Evolutionary conservation across 2,113 vertebrate genomes (phyloP).

Genomic region (Leucopternis melanops): DNA sequence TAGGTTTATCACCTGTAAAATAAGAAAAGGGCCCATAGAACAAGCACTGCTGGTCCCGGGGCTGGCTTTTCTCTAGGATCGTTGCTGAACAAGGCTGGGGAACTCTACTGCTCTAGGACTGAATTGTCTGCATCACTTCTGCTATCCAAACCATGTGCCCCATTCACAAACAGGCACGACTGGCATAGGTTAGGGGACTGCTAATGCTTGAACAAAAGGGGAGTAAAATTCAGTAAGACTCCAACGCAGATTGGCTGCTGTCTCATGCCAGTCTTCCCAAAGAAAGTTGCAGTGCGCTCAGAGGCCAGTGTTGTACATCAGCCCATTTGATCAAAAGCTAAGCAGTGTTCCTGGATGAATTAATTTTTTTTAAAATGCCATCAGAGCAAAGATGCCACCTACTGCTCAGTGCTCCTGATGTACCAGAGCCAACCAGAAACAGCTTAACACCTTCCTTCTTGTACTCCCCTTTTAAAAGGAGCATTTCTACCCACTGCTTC

Average conservation of each 20-base stretch:
- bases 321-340: neutral
- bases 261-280: neutral
- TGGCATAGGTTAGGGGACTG: neutral
- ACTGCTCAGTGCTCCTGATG: neutral
- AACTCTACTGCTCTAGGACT: neutral
- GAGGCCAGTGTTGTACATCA: neutral
- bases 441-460: neutral
- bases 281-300: neutral
- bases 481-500: neutral
- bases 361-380: neutral
- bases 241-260: neutral
- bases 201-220: neutral
- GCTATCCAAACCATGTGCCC: neutral
- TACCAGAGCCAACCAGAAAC: neutral
- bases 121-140: neutral
- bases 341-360: neutral
- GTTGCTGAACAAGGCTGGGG: neutral
- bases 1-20: neutral
- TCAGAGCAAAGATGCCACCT: neutral
- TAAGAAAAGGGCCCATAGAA: neutral
- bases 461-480: neutral
- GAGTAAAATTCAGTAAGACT: neutral
- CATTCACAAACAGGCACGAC: accelerated
- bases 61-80: neutral
- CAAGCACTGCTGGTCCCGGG: neutral